Conservation (phyloP, 2,888 invertebrate genomes). For the Pandemis cinnamomeana region DNA sequence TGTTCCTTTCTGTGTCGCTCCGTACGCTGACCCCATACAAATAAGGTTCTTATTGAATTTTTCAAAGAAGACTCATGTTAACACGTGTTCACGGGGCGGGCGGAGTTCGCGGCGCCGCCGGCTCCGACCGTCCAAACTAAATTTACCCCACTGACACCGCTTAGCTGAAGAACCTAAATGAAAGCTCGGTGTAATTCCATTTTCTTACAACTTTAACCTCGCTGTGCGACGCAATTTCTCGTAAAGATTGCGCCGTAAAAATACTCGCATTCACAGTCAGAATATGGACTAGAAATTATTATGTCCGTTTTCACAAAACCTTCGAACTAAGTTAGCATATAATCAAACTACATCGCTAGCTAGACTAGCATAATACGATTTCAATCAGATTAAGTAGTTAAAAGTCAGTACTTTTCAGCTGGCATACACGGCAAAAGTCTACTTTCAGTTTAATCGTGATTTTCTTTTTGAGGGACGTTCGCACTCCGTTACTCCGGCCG, state of each 20-base stretch:
- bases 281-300: neutral
- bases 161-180: constrained; percentile 55
- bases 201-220: constrained; percentile 50
- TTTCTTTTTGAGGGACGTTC: constrained; percentile 25
- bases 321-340: neutral
- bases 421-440: constrained; percentile 24
- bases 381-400: constrained; percentile 40
- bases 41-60: constrained; percentile 81
- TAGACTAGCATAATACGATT: constrained; percentile 22
- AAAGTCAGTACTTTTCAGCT: constrained; percentile 12
- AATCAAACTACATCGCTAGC: constrained; percentile 10
- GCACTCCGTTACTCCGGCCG: constrained; percentile 1
- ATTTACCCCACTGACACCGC: constrained; percentile 76
- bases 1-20: constrained; percentile 76
- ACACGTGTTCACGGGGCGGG: constrained; percentile 76
- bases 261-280: neutral
- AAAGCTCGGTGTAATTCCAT: constrained; percentile 61
- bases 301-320: neutral
- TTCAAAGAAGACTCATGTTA: constrained; percentile 80
- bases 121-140: constrained; percentile 73
- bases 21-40: constrained; percentile 81
- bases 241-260: neutral
- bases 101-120: constrained; percentile 65
- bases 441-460: constrained; percentile 21
- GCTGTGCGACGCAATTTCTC: constrained; percentile 1